phyloP scores from a whole-genome alignment of 1,140 invertebrate genomes.

The Brachionus rotundiformis region DNA sequence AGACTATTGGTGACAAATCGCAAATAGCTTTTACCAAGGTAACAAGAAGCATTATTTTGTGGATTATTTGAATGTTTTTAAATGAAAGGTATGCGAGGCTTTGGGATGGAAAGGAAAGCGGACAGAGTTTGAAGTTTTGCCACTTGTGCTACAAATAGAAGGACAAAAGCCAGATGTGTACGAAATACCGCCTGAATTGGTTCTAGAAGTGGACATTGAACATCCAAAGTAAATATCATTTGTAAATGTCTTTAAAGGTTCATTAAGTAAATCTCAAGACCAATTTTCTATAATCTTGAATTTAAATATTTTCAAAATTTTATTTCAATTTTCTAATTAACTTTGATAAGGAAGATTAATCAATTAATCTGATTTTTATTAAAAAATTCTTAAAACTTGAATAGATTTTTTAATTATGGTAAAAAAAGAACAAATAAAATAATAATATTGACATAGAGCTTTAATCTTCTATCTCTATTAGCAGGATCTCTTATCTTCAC shows the following conservation, averaged over 20 bases:
- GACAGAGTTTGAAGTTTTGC: conserved; percentile 80
- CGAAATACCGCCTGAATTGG: conserved; percentile 82
- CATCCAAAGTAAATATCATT: conserved; percentile 83
- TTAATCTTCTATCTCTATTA: too few species aligned
- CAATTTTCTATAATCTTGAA: too few species aligned
- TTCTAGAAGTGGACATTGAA: conserved; percentile 78
- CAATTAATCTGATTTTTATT: too few species aligned
- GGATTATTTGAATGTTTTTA: conserved; percentile 51
- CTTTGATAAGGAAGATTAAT: too few species aligned
- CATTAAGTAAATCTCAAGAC: too few species aligned
- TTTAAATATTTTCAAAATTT: too few species aligned
- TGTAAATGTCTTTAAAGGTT: not conserved
- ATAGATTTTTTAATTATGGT: too few species aligned
- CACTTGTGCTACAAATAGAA: conserved; percentile 83
- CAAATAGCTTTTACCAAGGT: conserved; percentile 87
- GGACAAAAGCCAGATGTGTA: conserved; percentile 89
- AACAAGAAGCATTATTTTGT: conserved; percentile 54
- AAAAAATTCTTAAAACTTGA: too few species aligned
- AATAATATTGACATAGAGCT: too few species aligned
- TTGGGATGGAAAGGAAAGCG: conserved; percentile 76
- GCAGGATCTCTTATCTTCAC: too few species aligned
- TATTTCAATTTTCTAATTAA: too few species aligned
- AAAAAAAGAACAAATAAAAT: too few species aligned
- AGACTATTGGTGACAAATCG: conserved; percentile 62
- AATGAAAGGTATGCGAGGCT: conserved; percentile 76